A percentile compares a stretch with the other conserved stretches of the same genome.
Evolutionary conservation across 2,888 invertebrate species (phyloP).

Genomic region (Xestia rhomboidea): DNA sequence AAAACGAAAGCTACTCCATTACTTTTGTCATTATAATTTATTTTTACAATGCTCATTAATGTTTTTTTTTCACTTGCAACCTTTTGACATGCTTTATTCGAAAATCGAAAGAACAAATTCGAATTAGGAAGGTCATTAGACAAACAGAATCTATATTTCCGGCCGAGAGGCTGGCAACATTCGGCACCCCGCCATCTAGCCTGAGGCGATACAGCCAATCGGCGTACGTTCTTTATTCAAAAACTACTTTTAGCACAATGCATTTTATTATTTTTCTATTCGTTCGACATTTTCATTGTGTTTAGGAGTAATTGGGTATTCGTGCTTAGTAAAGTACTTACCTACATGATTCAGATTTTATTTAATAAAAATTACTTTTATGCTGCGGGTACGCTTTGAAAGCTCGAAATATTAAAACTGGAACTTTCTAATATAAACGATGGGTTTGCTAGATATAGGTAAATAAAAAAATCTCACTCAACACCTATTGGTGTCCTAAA

Average conservation of each 20-base stretch:
- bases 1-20: conserved; percentile 29
- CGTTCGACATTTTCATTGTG: conserved; percentile 77
- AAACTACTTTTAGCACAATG: conserved; percentile 80
- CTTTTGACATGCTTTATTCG: conserved; percentile 44
- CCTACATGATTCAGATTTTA: conserved; percentile 29
- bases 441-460: neutral
- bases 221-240: conserved; percentile 85
- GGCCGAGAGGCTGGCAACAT: conserved; percentile 82
- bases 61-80: conserved; percentile 33
- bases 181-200: conserved; percentile 88
- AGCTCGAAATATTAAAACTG: neutral
- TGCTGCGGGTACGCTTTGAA: neutral
- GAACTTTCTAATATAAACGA: neutral
- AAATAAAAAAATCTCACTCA: neutral
- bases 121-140: conserved; percentile 81
- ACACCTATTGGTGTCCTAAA: neutral
- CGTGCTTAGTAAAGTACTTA: conserved; percentile 50
- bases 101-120: conserved; percentile 66
- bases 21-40: conserved; percentile 31
- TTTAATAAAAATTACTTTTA: conserved; percentile 41
- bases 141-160: conserved; percentile 88
- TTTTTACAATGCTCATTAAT: conserved; percentile 25
- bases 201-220: conserved; percentile 86
- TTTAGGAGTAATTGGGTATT: conserved; percentile 78
- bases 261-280: conserved; percentile 80